Percentiles rank a stretch among this genome's conserved stretches.
Evolutionary conservation across 2,888 invertebrate species (phyloP).

Genomic region (Apamea anceps): DNA sequence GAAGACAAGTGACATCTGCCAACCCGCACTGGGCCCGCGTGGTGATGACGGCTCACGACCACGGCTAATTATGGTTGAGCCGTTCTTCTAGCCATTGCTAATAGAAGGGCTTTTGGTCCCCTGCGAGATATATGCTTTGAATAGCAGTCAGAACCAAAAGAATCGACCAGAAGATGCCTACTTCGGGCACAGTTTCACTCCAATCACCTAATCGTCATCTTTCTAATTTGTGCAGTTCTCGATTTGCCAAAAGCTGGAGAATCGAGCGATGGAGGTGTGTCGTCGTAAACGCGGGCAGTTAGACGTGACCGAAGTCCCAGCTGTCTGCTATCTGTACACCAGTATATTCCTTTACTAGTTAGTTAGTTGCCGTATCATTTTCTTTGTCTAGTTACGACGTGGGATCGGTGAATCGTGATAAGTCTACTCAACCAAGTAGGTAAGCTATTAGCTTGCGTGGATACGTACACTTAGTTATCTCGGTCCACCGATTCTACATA

Average conservation of each 20-base stretch:
- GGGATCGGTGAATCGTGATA: too few relatives aligned
- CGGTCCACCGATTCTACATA: too few relatives aligned
- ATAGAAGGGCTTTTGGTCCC: not conserved
- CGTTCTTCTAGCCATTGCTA: not conserved
- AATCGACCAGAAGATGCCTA: not conserved
- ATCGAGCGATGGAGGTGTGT: constrained; percentile 76
- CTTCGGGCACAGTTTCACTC: not conserved
- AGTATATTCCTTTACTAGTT: constrained; percentile 82
- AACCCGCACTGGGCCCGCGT: too few relatives aligned
- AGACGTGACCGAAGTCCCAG: constrained; percentile 79
- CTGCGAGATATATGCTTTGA: not conserved
- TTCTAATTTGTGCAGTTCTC: constrained; percentile 70
- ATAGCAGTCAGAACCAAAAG: not conserved
- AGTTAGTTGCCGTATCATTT: constrained; percentile 71
- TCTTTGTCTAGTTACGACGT: not conserved
- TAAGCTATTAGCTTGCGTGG: not conserved
- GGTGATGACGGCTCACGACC: too few relatives aligned
- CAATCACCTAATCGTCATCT: not conserved
- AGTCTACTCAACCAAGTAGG: not conserved
- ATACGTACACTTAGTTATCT: not conserved
- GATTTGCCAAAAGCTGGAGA: constrained; percentile 75
- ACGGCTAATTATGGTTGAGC: too few relatives aligned
- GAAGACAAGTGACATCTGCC: too few relatives aligned
- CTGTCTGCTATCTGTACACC: constrained; percentile 79
- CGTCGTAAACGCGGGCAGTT: constrained; percentile 77